phyloP scores from a whole-genome alignment of 2,888 invertebrate species.

The Ecliptopera silaceata region DNA sequence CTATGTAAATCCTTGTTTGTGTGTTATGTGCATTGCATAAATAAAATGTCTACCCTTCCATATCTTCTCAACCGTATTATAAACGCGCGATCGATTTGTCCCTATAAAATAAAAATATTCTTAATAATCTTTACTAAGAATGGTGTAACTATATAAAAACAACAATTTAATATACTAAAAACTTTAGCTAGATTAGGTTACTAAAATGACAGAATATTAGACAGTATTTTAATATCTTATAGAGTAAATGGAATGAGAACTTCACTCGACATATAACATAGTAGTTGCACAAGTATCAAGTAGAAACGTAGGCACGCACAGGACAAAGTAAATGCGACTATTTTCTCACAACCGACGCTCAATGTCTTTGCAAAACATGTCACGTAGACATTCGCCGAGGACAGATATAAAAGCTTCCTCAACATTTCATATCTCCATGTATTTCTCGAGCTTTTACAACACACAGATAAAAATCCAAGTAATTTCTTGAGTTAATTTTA shows the following conservation, averaged over 20 bases:
- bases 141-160: too few relatives aligned
- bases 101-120: too few relatives aligned
- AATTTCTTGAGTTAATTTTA: neutral
- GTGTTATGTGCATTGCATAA: too few relatives aligned
- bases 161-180: too few relatives aligned
- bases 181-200: too few relatives aligned
- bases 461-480: slow-evolving; percentile 1
- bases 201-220: too few relatives aligned
- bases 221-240: too few relatives aligned
- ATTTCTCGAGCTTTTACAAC: slow-evolving; percentile 10
- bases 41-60: too few relatives aligned
- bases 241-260: neutral
- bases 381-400: slow-evolving; percentile 10
- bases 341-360: slow-evolving; percentile 9
- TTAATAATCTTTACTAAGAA: too few relatives aligned
- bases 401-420: slow-evolving; percentile 11
- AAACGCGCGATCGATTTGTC: neutral
- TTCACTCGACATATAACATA: neutral
- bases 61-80: too few relatives aligned
- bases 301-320: neutral
- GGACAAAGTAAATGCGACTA: slow-evolving; percentile 7
- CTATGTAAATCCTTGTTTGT: too few relatives aligned
- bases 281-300: neutral
- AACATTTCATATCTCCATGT: slow-evolving; percentile 16
- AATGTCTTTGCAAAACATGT: slow-evolving; percentile 8